Conservation (phyloP, 2,797 vertebrate species). For the Lacerta agilis region DNA sequence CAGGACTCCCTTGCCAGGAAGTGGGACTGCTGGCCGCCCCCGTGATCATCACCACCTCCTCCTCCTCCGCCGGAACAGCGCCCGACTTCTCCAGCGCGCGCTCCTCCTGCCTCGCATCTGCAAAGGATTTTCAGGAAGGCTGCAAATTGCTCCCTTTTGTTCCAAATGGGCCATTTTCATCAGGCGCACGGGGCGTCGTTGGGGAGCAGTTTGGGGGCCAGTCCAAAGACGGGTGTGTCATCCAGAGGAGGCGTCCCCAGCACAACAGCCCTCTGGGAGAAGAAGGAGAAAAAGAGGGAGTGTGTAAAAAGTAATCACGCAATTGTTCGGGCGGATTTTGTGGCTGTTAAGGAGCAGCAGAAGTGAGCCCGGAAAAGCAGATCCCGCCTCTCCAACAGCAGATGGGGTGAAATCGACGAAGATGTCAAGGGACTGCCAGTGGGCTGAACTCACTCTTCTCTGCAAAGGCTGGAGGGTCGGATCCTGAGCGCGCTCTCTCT, state of each 20-base stretch:
- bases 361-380: background rate
- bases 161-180: slow-evolving; percentile 29
- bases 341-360: background rate
- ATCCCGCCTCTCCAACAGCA: background rate
- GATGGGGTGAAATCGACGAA: background rate
- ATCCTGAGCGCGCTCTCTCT: background rate
- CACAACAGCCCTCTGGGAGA: background rate
- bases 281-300: background rate
- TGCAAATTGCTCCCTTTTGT: slow-evolving; percentile 41
- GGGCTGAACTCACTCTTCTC: background rate
- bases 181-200: slow-evolving; percentile 1
- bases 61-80: background rate
- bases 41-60: too few species aligned
- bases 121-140: slow-evolving; percentile 15
- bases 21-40: too few species aligned
- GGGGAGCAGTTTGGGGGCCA: background rate
- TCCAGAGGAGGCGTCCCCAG: background rate
- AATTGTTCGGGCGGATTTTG: background rate
- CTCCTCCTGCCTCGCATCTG: slow-evolving; percentile 24
- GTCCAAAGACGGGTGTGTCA: background rate
- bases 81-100: background rate
- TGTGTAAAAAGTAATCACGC: background rate
- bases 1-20: background rate
- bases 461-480: background rate
- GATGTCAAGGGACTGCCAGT: background rate